Evolutionary conservation across 2,113 vertebrate genomes (phyloP).

Genomic region (Lates calcarifer): DNA sequence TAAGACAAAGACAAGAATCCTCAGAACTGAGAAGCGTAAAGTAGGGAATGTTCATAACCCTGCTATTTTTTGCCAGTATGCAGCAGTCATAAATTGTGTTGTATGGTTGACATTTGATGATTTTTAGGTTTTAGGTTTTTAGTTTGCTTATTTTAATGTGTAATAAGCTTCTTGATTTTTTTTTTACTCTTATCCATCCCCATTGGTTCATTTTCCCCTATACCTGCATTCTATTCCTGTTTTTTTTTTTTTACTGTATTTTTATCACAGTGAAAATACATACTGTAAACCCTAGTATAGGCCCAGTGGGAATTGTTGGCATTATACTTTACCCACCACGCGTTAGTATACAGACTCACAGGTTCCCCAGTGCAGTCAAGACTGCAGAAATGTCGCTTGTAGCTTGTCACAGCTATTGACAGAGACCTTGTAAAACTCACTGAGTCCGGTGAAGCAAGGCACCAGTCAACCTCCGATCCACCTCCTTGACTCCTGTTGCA

Average conservation of each 20-base stretch:
- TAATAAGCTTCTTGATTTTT: not conserved
- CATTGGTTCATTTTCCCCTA: not conserved
- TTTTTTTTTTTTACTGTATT: not conserved
- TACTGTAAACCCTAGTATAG: not conserved
- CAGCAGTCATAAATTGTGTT: not conserved
- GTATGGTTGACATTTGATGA: not conserved
- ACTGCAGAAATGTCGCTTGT: constrained; percentile 56
- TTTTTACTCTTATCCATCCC: not conserved
- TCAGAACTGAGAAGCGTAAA: not conserved
- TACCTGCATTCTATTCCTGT: not conserved
- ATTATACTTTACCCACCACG: constrained; percentile 13
- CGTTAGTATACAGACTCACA: constrained; percentile 19
- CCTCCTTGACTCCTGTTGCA: constrained; percentile 60
- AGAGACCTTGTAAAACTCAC: constrained; percentile 69
- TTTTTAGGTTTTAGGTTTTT: not conserved
- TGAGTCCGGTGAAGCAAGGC: constrained; percentile 58
- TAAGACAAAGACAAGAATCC: not conserved
- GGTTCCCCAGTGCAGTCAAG: constrained; percentile 25
- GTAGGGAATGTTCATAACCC: not conserved
- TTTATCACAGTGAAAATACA: constrained; percentile 16
- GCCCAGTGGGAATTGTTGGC: constrained; percentile 33
- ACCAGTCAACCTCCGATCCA: constrained; percentile 59
- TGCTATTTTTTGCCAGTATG: not conserved
- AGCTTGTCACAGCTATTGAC: constrained; percentile 69
- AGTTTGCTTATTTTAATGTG: not conserved